Percentiles rank a stretch among this genome's conserved stretches.
Evolutionary conservation across 2,797 vertebrate genomes (phyloP).

Genomic region (Melanotaenia nigrans): DNA sequence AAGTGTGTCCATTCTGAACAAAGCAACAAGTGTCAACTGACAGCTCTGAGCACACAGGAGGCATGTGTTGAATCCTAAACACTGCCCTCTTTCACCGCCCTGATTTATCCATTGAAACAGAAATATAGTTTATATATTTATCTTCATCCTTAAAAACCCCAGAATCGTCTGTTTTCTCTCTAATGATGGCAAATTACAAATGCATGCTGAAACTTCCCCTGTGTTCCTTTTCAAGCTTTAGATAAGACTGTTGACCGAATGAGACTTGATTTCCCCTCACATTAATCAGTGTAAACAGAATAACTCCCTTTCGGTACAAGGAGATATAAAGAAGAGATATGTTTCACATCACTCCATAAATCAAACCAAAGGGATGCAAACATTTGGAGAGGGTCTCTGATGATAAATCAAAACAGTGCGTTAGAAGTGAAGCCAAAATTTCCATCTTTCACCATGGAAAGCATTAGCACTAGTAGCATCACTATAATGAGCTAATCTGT

Average conservation of each 20-base stretch:
- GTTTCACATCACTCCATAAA: constrained; percentile 26
- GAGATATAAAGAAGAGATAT: neutral
- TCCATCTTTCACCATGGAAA: constrained; percentile 29
- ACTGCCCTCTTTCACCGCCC: constrained; percentile 42
- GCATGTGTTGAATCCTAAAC: constrained; percentile 54
- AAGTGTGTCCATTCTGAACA: constrained; percentile 51
- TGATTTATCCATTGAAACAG: constrained; percentile 24
- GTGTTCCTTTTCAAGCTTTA: constrained; percentile 1
- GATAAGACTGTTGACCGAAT: neutral
- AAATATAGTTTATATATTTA: constrained; percentile 5
- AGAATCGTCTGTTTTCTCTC: neutral
- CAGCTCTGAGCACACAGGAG: constrained; percentile 49
- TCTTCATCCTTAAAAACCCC: constrained; percentile 5
- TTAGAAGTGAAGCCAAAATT: constrained; percentile 23
- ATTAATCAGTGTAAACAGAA: neutral
- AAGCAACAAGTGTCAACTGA: constrained; percentile 52
- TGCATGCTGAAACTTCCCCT: neutral
- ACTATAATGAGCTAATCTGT: too few relatives aligned
- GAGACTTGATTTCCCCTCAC: neutral
- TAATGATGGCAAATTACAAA: constrained; percentile 5
- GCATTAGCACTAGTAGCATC: neutral
- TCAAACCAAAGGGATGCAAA: constrained; percentile 1
- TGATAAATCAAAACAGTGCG: constrained; percentile 4
- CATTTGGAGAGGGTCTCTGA: neutral
- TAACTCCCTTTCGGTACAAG: neutral